These are phyloP conservation scores for Drosophila buzzatii DNA, from an alignment of 2,888 invertebrate species.

Conservation along the genomic window DNA sequence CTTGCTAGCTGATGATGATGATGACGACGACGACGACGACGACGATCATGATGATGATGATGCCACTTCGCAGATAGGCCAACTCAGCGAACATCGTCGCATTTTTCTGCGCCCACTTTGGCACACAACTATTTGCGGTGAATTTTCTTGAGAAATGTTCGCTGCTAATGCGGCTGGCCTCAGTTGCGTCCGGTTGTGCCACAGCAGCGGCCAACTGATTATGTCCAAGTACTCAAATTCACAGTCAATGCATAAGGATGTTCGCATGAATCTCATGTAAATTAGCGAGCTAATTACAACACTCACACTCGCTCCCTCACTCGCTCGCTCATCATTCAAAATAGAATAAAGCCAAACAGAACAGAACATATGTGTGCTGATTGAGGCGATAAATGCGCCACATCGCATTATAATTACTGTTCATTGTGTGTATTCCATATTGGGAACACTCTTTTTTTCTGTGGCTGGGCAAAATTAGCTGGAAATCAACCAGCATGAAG, in stretches of 20 bases:
- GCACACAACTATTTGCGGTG: constrained; percentile 67
- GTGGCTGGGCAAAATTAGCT: constrained; percentile 70
- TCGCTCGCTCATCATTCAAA: constrained; percentile 18
- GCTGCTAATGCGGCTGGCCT: constrained; percentile 21
- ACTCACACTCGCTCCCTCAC: constrained; percentile 7
- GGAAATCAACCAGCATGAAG: constrained; percentile 76
- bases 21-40: constrained; percentile 53
- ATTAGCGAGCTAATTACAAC: constrained; percentile 69
- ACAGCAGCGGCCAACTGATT: constrained; percentile 40
- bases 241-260: constrained; percentile 55
- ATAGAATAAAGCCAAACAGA: constrained; percentile 18
- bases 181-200: constrained; percentile 22
- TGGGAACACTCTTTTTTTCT: constrained; percentile 40
- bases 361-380: constrained; percentile 70
- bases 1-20: constrained; percentile 17
- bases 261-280: constrained; percentile 67
- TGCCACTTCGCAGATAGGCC: constrained; percentile 75
- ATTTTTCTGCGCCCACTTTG: constrained; percentile 76
- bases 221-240: constrained; percentile 18
- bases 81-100: constrained; percentile 59
- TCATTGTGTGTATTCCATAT: constrained; percentile 60
- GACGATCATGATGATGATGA: constrained; percentile 56
- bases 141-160: constrained; percentile 67
- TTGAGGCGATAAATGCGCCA: constrained; percentile 74
- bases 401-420: constrained; percentile 76